Base-by-base conservation (phyloP, 2,797 vertebrate genomes). In the Protonibea diacanthus region DNA sequence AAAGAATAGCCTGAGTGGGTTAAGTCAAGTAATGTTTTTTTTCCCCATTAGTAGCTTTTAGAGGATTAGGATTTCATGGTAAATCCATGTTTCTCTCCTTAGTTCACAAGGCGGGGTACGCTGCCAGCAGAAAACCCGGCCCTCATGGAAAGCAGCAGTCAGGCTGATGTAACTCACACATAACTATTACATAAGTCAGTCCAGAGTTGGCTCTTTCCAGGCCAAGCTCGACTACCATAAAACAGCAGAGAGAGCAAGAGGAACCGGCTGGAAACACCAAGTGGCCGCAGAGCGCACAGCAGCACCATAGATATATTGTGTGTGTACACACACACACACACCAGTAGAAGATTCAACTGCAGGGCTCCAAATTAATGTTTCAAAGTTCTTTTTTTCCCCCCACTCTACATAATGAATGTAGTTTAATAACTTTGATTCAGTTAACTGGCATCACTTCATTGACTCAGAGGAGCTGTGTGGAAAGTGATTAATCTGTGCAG, bases 91-190 rank as follows among this genome's bases (percentile, higher is more conserved):
- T 65, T 74, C 47, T 9, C 33, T 38, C 33, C 25, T 49, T 64
- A 25, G 69, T 78, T 83, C 21, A 29, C 23, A 53, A 51, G 64
- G 33, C 38, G 27, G 10, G 33, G 40, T 8, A 18, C 3, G 12
- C 52, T 47, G 66, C 64, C 59, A 70, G 71, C 49, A 68, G 68
- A 80, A 72, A 86, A 75, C 60, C 56, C 71, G 76, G 71, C 71
- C 52, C 62, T 81, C 45, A 63, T 76, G 73, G 70, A 83, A 75
- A 86, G 80, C 82, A 75, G 74, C 62, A 55, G 78, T 23, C n/a
- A 7, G 80, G 84, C 85, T 91, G 88, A 90, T 91, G 87, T 66
- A 93, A 92, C 89, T 74, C 48, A 42, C 45, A 74, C 76, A 72
- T 45, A 75, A 47, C 53, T 69, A 63, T 92, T 92, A 76, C 72